Evolutionary conservation across 30 jellyfish, hydroid and myxozoan species (phyloP), one percentile per base, ranked within the genome.

Genomic region (Nemopilema nomurai): DNA sequence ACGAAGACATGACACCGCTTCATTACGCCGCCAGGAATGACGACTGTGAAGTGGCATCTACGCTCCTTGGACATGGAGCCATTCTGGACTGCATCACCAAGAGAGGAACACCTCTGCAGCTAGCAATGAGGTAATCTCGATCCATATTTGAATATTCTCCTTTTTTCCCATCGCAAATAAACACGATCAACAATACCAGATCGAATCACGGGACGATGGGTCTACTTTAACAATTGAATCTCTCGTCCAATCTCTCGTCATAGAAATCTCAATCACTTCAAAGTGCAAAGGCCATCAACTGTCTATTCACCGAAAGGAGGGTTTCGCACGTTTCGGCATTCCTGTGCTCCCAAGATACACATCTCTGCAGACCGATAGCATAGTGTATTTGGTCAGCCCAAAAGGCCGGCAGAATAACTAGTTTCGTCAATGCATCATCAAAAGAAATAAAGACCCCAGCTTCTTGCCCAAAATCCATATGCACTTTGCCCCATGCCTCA

Each of bases 11-110:
- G 81, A 71, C 81, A 7, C 26, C 67, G 1, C 50, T 71, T 30
- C 81, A 71, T 71, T 71, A 71, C 19, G 81, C 81, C 4, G 65
- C 81, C 24, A 71, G 50, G 19, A 16, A 28, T 19, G 81, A 62
- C 8, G 28, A 30, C 81, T 27, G 28, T 24, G 63, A 71, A 0
- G 18, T 71, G 27, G 81, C 66, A 25, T 30, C 50, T 28, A 19
- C 50, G 1, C 28, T 71, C 26, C 66, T 71, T 3, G 65, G n/a
- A 16, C n/a, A 30, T 29, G 81, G 81, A 7, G 81, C 81, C 18
- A 27, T 62, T 8, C 24, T 71, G 26, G 67, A 71, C 19, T 71
- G 41, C 17, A 71, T 8, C 30, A 71, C 81, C 24, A 71, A 29
- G 6, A 64, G 50, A 8, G 81, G 81, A 26, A 62, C 52, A 16